phyloP scores from a whole-genome alignment of 2,888 invertebrate species.

The Druceiella hillmani region DNA sequence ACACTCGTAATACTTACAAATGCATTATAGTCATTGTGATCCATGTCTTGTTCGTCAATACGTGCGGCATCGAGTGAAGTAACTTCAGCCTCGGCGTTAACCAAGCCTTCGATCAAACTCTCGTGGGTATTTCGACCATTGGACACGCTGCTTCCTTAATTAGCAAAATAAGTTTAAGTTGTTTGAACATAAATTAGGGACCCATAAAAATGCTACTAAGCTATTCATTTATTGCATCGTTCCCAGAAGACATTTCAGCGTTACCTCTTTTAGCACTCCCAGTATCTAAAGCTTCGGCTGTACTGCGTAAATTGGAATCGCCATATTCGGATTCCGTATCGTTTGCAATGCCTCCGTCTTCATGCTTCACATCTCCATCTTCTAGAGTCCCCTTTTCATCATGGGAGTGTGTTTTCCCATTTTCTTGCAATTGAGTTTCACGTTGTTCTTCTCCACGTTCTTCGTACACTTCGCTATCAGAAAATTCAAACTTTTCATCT shows the following conservation, averaged over 20 bases:
- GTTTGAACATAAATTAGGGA: slow-evolving; percentile 50
- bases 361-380: slow-evolving; percentile 48
- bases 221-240: slow-evolving; percentile 31
- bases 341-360: slow-evolving; percentile 50
- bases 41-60: slow-evolving; percentile 35
- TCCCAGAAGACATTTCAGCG: slow-evolving; percentile 42
- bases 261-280: slow-evolving; percentile 45
- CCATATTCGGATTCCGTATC: slow-evolving; percentile 41
- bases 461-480: too few species aligned
- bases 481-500: too few species aligned
- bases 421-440: slow-evolving; percentile 23
- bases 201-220: slow-evolving; percentile 32
- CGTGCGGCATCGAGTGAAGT: slow-evolving; percentile 50
- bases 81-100: slow-evolving; percentile 44
- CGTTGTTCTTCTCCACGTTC: slow-evolving; percentile 22
- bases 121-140: slow-evolving; percentile 43
- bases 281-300: slow-evolving; percentile 37
- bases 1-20: slow-evolving; percentile 50
- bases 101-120: slow-evolving; percentile 47
- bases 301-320: slow-evolving; percentile 37
- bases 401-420: slow-evolving; percentile 27
- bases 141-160: slow-evolving; percentile 48
- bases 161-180: slow-evolving; percentile 52
- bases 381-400: slow-evolving; percentile 26
- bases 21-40: slow-evolving; percentile 38